phyloP scores from a whole-genome alignment of 2,797 vertebrate genomes.

The Tamandua tetradactyla region DNA sequence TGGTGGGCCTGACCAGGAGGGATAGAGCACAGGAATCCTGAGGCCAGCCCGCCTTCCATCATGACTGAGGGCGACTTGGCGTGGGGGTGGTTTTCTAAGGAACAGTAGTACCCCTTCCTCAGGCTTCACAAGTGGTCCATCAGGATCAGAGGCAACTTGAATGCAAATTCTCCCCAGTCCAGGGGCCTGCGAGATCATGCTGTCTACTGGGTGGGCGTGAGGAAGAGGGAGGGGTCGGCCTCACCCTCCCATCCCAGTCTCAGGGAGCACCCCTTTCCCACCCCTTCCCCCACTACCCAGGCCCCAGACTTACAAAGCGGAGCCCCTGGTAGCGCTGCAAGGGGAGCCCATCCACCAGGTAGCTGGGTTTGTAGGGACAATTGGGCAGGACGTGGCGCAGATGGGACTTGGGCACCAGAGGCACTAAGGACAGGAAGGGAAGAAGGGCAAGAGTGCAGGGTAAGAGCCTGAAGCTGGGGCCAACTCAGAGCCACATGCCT shows the following conservation, averaged over 20 bases:
- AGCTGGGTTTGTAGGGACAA: slow-evolving; percentile 94
- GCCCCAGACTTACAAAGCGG: slow-evolving; percentile 91
- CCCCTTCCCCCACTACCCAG: neutral
- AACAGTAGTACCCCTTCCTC: neutral
- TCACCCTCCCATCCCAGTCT: neutral
- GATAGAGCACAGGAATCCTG: neutral
- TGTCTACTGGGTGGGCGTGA: neutral
- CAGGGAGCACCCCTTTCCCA: neutral
- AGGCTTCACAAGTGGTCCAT: neutral
- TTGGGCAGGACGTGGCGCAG: slow-evolving; percentile 89
- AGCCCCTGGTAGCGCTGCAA: slow-evolving; percentile 96
- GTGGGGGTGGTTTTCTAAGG: neutral
- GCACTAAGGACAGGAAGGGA: slow-evolving; percentile 85
- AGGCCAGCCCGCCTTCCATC: neutral
- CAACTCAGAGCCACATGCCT: neutral
- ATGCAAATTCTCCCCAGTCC: neutral
- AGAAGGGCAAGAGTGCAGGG: neutral
- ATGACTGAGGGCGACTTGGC: neutral
- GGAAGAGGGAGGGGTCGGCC: neutral
- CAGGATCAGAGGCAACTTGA: too few species aligned
- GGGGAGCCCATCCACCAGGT: slow-evolving; percentile 89
- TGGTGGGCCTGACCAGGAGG: neutral
- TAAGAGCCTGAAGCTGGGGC: too few species aligned
- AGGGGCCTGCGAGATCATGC: neutral
- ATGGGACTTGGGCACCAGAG: slow-evolving; percentile 86